Conservation (phyloP, 2,888 invertebrate genomes). For the Sarcophaga rosellei region DNA sequence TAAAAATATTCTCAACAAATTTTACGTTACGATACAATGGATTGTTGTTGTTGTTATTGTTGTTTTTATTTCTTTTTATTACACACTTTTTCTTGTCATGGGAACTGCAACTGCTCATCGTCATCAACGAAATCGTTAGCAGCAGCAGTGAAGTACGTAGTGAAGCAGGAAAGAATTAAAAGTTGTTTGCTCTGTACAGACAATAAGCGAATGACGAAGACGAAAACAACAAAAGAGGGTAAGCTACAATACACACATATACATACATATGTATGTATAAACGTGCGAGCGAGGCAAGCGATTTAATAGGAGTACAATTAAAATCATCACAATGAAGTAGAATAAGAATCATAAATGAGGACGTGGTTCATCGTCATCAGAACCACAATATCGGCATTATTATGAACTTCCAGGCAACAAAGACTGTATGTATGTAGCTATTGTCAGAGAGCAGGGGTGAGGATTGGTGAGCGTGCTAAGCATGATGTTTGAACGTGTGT, state of each 20-base stretch:
- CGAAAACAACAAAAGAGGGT: background rate
- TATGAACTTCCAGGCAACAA: background rate
- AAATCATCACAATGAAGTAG: constrained; percentile 51
- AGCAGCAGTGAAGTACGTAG: constrained; percentile 9
- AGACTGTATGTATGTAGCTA: background rate
- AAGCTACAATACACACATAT: background rate
- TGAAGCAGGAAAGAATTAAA: constrained; percentile 21
- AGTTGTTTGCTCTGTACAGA: background rate
- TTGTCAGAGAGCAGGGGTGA: constrained; percentile 25
- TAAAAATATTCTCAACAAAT: constrained; percentile 73
- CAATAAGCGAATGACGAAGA: background rate
- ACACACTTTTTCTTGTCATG: constrained; percentile 74
- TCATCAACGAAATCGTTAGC: background rate
- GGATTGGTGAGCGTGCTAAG: constrained; percentile 20
- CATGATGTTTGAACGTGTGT: constrained; percentile 53
- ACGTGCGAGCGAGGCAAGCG: constrained; percentile 36
- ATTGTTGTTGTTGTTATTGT: constrained; percentile 55
- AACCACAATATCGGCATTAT: too few species aligned
- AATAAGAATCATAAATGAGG: background rate
- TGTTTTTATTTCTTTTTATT: constrained; percentile 40
- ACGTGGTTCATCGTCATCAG: background rate
- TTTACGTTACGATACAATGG: constrained; percentile 70
- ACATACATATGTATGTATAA: background rate
- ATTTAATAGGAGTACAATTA: constrained; percentile 53
- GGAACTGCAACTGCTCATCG: constrained; percentile 78